Percentiles rank a stretch among this genome's conserved stretches.
Conservation (phyloP, 2,888 invertebrate species). For the Erpobdella octoculata region DNA sequence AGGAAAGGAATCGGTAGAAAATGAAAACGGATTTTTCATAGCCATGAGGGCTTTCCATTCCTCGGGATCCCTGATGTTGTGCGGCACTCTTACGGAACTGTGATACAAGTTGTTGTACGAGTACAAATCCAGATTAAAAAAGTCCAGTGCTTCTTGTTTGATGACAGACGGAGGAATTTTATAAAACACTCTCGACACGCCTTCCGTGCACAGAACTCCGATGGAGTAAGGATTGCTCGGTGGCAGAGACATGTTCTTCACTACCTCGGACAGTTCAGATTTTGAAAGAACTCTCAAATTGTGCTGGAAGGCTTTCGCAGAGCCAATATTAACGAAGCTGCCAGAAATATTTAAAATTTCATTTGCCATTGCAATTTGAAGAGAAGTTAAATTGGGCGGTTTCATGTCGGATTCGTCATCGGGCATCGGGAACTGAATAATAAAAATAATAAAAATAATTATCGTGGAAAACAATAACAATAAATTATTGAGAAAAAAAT, state of each 20-base stretch:
- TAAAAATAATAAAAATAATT: not conserved
- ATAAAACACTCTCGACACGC: conserved; percentile 28
- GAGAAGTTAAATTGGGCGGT: conserved; percentile 16
- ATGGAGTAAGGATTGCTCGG: conserved; percentile 25
- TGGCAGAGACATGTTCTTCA: conserved; percentile 26
- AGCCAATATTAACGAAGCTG: conserved; percentile 30
- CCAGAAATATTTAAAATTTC: conserved; percentile 30
- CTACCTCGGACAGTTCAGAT: conserved; percentile 23
- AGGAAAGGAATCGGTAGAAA: not conserved
- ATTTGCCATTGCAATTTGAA: conserved; percentile 20
- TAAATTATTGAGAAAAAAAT: not conserved
- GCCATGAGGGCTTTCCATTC: conserved; percentile 26
- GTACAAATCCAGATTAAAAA: conserved; percentile 23
- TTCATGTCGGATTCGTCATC: not conserved
- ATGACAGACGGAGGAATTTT: conserved; percentile 28
- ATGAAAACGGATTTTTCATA: conserved; percentile 29
- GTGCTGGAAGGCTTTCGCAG: conserved; percentile 30
- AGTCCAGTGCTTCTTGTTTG: conserved; percentile 23
- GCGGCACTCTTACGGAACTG: conserved; percentile 26
- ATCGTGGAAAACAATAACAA: not conserved
- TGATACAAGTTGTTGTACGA: conserved; percentile 27
- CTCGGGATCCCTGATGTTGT: conserved; percentile 27
- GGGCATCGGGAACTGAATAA: not conserved
- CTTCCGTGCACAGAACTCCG: conserved; percentile 26
- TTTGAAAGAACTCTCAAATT: conserved; percentile 19